These are phyloP conservation scores for Rhopalosiphum nymphaeae DNA, from an alignment of 2,888 invertebrate species.

Conservation along the genomic window DNA sequence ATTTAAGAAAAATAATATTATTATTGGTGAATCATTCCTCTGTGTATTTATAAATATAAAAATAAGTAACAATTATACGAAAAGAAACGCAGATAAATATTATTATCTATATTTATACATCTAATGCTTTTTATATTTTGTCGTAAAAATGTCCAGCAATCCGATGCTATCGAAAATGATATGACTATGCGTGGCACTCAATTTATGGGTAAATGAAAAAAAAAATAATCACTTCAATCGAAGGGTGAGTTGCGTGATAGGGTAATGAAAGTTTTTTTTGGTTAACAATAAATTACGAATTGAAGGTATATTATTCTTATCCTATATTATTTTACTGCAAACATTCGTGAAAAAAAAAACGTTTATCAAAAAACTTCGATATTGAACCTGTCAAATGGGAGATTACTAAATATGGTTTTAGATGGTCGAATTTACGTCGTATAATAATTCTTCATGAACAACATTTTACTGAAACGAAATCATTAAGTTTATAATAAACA, in stretches of 20 bases:
- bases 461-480: not conserved
- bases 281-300: constrained; percentile 39
- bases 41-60: not conserved
- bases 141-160: not conserved
- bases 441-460: constrained; percentile 9
- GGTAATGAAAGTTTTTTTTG: not conserved
- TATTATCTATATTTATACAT: not conserved
- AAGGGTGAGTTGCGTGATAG: not conserved
- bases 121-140: not conserved
- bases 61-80: not conserved
- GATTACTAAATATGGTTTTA: constrained; percentile 29
- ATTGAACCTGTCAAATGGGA: constrained; percentile 4
- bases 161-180: not conserved
- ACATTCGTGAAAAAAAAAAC: not conserved
- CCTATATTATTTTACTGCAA: constrained; percentile 9
- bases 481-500: not conserved
- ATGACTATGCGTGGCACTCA: not conserved
- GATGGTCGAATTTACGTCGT: not conserved
- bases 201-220: not conserved
- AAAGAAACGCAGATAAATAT: not conserved
- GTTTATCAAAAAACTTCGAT: constrained; percentile 37
- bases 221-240: not conserved
- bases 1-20: not conserved
- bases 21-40: not conserved
- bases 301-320: constrained; percentile 24